Evolutionary conservation across 64 coral and sea anemone genomes (phyloP), one percentile per base, ranked within the genome.

Genomic region (Orbicella faveolata): DNA sequence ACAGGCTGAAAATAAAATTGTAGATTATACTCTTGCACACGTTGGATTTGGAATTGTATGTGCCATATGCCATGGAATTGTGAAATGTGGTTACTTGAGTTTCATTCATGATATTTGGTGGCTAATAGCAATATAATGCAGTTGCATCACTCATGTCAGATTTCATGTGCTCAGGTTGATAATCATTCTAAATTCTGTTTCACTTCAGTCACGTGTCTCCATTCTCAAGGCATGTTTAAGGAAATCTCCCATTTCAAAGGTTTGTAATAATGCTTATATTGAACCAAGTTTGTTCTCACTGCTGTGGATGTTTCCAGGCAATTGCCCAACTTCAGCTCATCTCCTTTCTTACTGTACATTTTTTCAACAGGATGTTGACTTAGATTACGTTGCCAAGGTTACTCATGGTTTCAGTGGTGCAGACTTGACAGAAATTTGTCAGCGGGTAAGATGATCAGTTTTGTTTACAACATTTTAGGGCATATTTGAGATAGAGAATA

Each of bases 351-450:
- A 61, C 33, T 33, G 7, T 17, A 79, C 19, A 54, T 52, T 34
- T 66, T 68, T 90, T 80, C 10, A 34, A 74, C 52, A 98, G 97
- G 94, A 99, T 89, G 97, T 99, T 19, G 97, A 99, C 21, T 36
- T 99, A 80, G 79, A 75, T 41, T 99, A 99, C 21, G 88, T 99
- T 77, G 97, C 97, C 37, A 96, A 93, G 75, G 97, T 99, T 67
- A 99, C 97, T 34, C 97, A 95, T 52, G 97, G 97, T 23, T 96
- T 99, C 68, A 99, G 97, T 93, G 97, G 97, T 59, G 97, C 97
- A 63, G 97, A 99, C 77, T 86, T 99, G 53, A 99, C 97, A 77
- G 97, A 99, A 41, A 99, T 99, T 57, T 99, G 97, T 79, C 97
- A 99, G 75, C 88, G 97, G 84, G 97, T 99, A 91, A 95, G 90